These are phyloP conservation scores for Hesperophylax magnus DNA, from an alignment of 1,140 invertebrate species.

Conservation along the genomic window DNA sequence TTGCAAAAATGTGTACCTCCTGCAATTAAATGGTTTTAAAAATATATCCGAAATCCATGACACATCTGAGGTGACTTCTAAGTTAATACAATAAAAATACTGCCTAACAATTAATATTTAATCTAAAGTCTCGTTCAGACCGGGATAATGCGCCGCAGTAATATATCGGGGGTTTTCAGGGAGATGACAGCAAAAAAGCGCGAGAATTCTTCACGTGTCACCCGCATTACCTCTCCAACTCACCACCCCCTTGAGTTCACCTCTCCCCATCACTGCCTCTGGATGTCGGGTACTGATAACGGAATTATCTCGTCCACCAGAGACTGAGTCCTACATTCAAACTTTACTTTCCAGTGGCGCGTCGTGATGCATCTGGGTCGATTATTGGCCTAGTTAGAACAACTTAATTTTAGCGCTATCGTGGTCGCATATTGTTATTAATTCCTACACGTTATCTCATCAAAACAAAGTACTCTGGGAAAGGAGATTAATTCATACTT, in stretches of 20 bases:
- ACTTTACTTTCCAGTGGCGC: background rate
- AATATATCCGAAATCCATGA: too few species aligned
- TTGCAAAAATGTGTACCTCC: too few species aligned
- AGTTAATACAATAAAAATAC: too few species aligned
- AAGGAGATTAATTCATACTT: too few species aligned
- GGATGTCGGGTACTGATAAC: background rate
- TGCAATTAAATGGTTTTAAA: too few species aligned
- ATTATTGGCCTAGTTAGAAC: too few species aligned
- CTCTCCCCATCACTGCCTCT: background rate
- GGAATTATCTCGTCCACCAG: background rate
- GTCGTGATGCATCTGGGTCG: background rate
- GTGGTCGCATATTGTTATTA: too few species aligned
- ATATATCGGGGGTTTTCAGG: background rate
- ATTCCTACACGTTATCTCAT: too few species aligned
- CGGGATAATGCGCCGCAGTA: background rate
- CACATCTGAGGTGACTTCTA: too few species aligned
- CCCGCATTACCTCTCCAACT: background rate
- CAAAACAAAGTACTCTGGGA: too few species aligned
- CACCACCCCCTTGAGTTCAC: background rate
- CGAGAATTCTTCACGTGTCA: conserved; percentile 12
- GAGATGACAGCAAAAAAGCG: conserved; percentile 4
- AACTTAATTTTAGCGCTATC: too few species aligned
- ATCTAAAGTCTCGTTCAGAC: background rate
- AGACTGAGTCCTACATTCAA: background rate
- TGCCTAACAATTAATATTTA: background rate